Conservation (phyloP, 2,113 vertebrate species). For the Etia nguti region DNA sequence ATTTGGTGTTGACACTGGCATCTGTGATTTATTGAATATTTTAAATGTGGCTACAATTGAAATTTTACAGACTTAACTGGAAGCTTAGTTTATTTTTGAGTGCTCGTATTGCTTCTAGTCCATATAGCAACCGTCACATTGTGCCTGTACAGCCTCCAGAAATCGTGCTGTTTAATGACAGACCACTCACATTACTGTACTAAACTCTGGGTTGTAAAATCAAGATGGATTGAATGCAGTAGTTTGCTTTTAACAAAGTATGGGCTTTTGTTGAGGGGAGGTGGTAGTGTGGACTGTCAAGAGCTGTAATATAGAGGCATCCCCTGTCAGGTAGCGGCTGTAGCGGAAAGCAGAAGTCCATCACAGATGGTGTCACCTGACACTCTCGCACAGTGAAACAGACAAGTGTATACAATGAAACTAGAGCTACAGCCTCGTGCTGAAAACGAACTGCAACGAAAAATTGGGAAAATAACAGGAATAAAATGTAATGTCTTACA, state of each 20-base stretch:
- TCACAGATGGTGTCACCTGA: conserved; percentile 17
- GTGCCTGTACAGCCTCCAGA: not conserved
- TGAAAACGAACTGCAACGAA: not conserved
- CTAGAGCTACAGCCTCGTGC: not conserved
- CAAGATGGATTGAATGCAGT: conserved; percentile 11
- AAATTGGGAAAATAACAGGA: not conserved
- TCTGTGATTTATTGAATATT: not conserved
- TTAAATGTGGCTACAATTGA: not conserved
- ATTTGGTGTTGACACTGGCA: not conserved
- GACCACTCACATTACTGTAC: not conserved
- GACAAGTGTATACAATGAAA: not conserved
- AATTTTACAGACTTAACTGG: not conserved
- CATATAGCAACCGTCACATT: not conserved
- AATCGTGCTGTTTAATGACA: not conserved
- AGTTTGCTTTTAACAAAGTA: not conserved
- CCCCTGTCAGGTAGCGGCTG: not conserved
- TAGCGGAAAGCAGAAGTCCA: conserved; percentile 16
- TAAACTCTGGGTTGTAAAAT: conserved; percentile 21
- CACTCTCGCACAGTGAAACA: not conserved
- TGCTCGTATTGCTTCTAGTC: not conserved
- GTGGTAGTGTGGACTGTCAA: conserved; percentile 27
- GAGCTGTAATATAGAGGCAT: conserved; percentile 43
- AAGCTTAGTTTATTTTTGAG: not conserved
- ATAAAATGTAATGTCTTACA: conserved; percentile 15
- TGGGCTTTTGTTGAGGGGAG: not conserved